These are phyloP conservation scores for Euclidia mi DNA, from an alignment of 2,888 invertebrate species.

Conservation along the genomic window DNA sequence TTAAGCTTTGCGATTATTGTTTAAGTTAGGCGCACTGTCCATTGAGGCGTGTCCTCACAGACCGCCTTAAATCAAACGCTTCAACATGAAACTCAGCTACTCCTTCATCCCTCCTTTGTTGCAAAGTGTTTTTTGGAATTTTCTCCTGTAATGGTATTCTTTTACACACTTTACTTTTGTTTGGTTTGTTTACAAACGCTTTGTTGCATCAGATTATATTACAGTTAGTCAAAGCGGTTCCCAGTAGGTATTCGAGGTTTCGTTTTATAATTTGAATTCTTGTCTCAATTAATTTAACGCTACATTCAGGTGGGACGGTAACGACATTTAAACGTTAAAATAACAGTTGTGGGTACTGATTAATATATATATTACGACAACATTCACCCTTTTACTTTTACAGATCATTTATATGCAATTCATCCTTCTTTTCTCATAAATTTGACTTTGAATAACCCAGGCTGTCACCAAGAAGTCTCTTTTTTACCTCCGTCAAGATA, in stretches of 20 bases:
- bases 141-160: slow-evolving; percentile 29
- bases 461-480: slow-evolving; percentile 5
- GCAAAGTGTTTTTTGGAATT: slow-evolving; percentile 36
- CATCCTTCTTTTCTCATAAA: background rate
- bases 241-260: background rate
- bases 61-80: slow-evolving; percentile 43
- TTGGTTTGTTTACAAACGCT: slow-evolving; percentile 14
- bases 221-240: background rate
- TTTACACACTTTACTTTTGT: slow-evolving; percentile 33
- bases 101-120: slow-evolving; percentile 37
- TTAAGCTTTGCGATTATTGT: slow-evolving; percentile 58
- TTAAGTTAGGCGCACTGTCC: slow-evolving; percentile 51
- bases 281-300: too few relatives aligned
- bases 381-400: background rate
- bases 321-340: too few relatives aligned
- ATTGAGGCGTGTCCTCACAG: slow-evolving; percentile 47
- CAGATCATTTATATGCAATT: slow-evolving; percentile 1
- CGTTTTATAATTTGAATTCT: too few relatives aligned
- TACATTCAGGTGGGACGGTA: too few relatives aligned
- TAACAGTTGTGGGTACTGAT: too few relatives aligned
- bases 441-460: slow-evolving; percentile 3
- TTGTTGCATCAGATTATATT: slow-evolving; percentile 2
- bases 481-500: slow-evolving; percentile 14
- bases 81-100: slow-evolving; percentile 29
- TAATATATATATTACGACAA: too few relatives aligned